These are phyloP conservation scores for Castor canadensis DNA, from an alignment of 2,113 vertebrate species.

Conservation along the genomic window DNA sequence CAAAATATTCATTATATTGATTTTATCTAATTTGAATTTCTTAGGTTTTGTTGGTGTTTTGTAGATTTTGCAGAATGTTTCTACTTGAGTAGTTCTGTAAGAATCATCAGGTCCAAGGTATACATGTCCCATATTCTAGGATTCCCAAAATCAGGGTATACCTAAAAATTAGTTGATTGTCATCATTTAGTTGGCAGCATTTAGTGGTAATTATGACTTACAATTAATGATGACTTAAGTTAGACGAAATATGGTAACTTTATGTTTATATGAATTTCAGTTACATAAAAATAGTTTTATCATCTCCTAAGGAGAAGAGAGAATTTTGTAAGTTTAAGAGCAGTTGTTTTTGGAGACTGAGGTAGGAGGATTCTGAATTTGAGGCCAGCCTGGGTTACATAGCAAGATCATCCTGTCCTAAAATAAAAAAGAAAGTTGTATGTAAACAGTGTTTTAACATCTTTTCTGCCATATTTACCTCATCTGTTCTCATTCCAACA, in stretches of 20 bases:
- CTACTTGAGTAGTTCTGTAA: background rate
- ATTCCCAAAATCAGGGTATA: background rate
- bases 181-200: background rate
- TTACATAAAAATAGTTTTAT: background rate
- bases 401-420: no score
- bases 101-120: background rate
- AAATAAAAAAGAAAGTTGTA: background rate
- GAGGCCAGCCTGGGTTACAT: background rate
- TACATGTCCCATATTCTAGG: background rate
- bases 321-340: background rate
- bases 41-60: background rate
- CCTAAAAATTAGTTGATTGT: background rate
- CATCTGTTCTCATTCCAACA: background rate
- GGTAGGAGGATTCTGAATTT: background rate
- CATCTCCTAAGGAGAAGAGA: background rate
- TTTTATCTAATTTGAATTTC: background rate
- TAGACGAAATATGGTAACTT: background rate
- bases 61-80: background rate
- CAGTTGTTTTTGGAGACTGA: background rate
- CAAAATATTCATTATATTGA: background rate
- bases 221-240: background rate
- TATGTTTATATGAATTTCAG: background rate
- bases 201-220: background rate
- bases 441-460: background rate
- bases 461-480: background rate